Conservation (phyloP, 2,113 vertebrate species). For the Falco punctatus region DNA sequence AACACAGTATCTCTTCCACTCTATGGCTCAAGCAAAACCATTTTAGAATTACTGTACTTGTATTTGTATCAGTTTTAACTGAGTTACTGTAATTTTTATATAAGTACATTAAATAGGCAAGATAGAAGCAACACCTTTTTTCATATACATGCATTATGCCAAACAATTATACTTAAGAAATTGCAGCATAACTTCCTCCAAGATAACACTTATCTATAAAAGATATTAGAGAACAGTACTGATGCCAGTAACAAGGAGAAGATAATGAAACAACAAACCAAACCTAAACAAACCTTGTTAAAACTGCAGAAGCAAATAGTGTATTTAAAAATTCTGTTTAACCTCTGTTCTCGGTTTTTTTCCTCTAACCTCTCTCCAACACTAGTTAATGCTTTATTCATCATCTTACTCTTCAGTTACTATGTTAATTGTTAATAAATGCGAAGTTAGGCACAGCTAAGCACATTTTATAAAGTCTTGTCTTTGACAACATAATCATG, state of each 20-base stretch:
- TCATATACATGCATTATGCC: background rate
- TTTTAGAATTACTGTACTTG: background rate
- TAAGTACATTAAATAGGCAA: background rate
- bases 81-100: background rate
- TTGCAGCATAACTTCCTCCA: background rate
- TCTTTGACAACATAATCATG: background rate
- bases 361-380: background rate
- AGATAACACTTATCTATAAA: background rate
- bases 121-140: background rate
- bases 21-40: background rate
- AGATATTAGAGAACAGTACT: background rate
- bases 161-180: background rate
- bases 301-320: background rate
- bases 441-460: background rate
- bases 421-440: background rate
- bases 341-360: background rate
- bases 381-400: background rate
- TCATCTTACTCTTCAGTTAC: background rate
- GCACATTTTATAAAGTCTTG: background rate
- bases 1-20: background rate
- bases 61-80: background rate
- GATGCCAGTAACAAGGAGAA: background rate
- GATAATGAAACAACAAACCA: background rate
- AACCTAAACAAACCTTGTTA: background rate
- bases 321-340: background rate